These are phyloP conservation scores for Artemia sp. DNA, from an alignment of 2,888 invertebrate species.

Conservation along the genomic window DNA sequence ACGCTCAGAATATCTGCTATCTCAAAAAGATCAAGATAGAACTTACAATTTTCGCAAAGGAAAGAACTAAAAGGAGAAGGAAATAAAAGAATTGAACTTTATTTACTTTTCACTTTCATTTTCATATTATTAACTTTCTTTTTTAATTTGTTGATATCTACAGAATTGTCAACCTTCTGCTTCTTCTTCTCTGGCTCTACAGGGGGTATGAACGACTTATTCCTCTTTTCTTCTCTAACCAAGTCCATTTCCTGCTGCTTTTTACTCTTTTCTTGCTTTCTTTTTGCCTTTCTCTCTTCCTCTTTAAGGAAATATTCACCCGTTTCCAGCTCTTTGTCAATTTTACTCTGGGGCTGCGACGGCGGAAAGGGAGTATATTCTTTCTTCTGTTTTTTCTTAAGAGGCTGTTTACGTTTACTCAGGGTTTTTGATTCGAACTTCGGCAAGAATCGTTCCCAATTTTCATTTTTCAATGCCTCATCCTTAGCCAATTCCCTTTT, in stretches of 20 bases:
- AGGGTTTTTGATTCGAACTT: constrained; percentile 79
- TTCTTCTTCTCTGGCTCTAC: constrained; percentile 37
- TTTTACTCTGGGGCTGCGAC: constrained; percentile 70
- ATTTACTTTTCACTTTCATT: background rate
- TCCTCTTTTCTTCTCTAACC: constrained; percentile 54
- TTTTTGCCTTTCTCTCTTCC: constrained; percentile 53
- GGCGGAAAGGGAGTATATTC: constrained; percentile 97
- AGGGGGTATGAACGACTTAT: constrained; percentile 65
- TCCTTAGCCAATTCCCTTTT: constrained; percentile 87
- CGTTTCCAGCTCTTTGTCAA: constrained; percentile 74
- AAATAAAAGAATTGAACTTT: no score
- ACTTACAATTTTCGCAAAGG: no score
- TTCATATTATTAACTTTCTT: background rate
- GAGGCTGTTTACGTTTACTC: constrained; percentile 68
- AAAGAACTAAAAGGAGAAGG: no score
- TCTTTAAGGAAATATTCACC: constrained; percentile 93
- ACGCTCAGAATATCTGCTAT: no score
- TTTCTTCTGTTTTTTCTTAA: constrained; percentile 72
- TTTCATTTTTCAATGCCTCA: constrained; percentile 72
- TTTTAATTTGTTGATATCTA: background rate
- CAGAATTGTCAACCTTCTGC: background rate
- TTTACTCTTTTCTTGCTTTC: constrained; percentile 53
- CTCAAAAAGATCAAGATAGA: no score
- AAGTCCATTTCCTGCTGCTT: constrained; percentile 57
- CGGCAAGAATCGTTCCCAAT: constrained; percentile 91